Percentiles rank a stretch among this genome's conserved stretches.
phyloP scores from a whole-genome alignment of 2,797 vertebrate species.

The Pelochelys cantorii region DNA sequence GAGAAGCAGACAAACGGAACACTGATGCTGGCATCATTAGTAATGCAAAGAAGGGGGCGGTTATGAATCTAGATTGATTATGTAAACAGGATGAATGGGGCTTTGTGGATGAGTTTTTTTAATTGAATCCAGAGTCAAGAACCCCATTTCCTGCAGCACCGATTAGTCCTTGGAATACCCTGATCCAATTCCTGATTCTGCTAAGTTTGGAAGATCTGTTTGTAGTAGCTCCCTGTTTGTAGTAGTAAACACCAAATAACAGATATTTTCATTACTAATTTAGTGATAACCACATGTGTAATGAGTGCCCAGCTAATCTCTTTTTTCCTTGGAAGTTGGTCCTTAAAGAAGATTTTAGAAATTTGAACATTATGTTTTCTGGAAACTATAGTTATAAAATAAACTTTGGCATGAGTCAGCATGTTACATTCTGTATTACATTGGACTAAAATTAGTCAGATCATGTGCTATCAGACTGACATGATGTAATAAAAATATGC shows the following conservation, averaged over 20 bases:
- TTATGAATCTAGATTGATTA: not conserved
- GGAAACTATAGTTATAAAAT: not conserved
- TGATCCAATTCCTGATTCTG: not conserved
- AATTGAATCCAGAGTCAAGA: not conserved
- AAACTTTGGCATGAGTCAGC: not conserved
- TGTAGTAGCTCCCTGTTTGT: slow-evolving; percentile 3
- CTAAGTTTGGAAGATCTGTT: not conserved
- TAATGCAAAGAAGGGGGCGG: not conserved
- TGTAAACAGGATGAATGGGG: not conserved
- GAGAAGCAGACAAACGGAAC: not conserved
- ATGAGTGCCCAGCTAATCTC: not conserved
- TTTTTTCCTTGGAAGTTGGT: not conserved
- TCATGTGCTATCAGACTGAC: not conserved
- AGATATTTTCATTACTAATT: not conserved
- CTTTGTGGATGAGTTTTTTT: not conserved
- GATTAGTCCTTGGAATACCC: not conserved
- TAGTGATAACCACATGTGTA: not conserved
- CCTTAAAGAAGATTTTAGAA: not conserved
- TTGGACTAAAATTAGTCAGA: not conserved
- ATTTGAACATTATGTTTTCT: not conserved
- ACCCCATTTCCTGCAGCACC: not conserved
- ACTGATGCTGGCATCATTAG: not conserved
- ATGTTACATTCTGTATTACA: not conserved
- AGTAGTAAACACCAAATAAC: not conserved
- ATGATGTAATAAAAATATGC: not conserved